Percentiles rank a stretch among this genome's conserved stretches.
phyloP scores from a whole-genome alignment of 2,113 vertebrate genomes.

The Sylvietta virens region DNA sequence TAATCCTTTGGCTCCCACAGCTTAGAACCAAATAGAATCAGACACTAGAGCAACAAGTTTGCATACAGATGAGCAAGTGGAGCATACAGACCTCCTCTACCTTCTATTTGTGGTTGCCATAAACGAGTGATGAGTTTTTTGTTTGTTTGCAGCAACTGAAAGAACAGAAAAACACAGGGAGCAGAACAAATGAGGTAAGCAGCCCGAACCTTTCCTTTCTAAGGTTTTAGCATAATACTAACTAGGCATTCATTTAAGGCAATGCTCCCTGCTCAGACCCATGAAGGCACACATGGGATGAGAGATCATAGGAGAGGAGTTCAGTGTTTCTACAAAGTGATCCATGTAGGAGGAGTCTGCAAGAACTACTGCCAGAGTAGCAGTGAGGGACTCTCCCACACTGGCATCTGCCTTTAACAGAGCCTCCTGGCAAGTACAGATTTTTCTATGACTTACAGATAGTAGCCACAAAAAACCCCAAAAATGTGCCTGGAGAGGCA shows the following conservation, averaged over 20 bases:
- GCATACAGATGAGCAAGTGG: background rate
- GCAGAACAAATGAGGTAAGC: constrained; percentile 90
- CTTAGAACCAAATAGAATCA: background rate
- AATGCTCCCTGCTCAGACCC: background rate
- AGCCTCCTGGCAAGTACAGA: background rate
- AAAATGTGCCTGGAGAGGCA: background rate
- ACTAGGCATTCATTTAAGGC: background rate
- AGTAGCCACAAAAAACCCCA: background rate
- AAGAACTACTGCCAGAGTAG: background rate
- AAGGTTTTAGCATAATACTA: background rate
- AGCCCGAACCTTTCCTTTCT: background rate
- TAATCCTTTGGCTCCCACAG: background rate
- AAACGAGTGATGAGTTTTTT: background rate
- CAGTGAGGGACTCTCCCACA: background rate
- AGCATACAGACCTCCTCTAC: background rate
- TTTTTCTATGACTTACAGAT: background rate
- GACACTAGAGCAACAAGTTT: background rate
- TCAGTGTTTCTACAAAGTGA: background rate
- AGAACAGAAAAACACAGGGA: constrained; percentile 90
- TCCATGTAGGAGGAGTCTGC: background rate
- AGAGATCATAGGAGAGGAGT: background rate
- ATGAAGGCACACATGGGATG: background rate
- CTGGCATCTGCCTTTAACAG: background rate
- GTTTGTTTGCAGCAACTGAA: constrained; percentile 86
- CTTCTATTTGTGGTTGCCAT: background rate